phyloP scores from a whole-genome alignment of 2,797 vertebrate genomes.

The Tenualosa thibaudeaui region DNA sequence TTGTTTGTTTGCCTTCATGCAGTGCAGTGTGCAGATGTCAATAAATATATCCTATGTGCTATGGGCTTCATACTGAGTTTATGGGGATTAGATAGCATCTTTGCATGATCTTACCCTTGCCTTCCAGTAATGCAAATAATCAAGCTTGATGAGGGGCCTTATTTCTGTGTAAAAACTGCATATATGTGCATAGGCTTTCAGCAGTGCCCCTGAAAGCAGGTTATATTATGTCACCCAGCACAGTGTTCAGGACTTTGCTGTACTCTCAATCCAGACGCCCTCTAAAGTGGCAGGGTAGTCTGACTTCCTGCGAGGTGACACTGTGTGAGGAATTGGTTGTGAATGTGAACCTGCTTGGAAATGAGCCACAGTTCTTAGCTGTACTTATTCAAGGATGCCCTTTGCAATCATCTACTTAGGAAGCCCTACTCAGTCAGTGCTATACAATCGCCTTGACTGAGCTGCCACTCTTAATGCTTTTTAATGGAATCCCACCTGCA shows the following conservation, averaged over 20 bases:
- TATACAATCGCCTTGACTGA: not conserved
- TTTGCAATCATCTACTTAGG: not conserved
- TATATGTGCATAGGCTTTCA: too few species aligned
- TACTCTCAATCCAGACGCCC: not conserved
- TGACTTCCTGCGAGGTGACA: not conserved
- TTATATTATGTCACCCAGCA: not conserved
- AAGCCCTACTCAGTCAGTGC: not conserved
- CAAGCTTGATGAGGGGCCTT: too few species aligned
- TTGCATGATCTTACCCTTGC: too few species aligned
- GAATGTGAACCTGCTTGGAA: slow-evolving; percentile 9
- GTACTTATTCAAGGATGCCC: slow-evolving; percentile 4
- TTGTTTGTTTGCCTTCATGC: too few species aligned
- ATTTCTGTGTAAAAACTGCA: too few species aligned
- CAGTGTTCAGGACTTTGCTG: not conserved
- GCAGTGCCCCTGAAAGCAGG: too few species aligned
- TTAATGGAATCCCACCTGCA: not conserved
- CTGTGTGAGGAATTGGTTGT: not conserved
- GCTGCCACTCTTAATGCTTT: not conserved
- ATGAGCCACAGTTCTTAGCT: slow-evolving; percentile 2
- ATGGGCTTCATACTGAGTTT: too few species aligned
- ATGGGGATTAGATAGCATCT: too few species aligned
- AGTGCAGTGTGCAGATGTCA: too few species aligned
- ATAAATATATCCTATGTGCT: too few species aligned
- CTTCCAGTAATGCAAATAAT: too few species aligned
- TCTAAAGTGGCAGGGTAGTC: not conserved